phyloP scores from a whole-genome alignment of 2,113 vertebrate species.

The Callithrix jacchus region DNA sequence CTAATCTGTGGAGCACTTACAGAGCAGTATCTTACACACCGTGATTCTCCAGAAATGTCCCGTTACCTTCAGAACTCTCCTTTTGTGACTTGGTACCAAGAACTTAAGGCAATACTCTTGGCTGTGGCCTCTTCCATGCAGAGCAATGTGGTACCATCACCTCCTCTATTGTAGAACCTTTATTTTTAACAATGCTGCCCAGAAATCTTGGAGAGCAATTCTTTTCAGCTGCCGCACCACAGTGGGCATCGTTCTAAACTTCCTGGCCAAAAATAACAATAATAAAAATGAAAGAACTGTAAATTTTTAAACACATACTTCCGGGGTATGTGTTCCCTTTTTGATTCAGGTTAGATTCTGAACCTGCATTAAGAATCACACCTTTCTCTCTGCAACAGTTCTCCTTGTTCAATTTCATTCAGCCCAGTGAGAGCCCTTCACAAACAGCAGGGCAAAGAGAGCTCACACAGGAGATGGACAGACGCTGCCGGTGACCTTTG shows the following conservation, averaged over 20 bases:
- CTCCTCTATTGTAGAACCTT: not conserved
- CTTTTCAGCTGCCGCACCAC: not conserved
- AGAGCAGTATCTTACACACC: not conserved
- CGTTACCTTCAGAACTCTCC: not conserved
- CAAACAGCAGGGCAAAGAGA: not conserved
- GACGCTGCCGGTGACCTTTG: not conserved
- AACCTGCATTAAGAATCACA: not conserved
- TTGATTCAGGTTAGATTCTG: not conserved
- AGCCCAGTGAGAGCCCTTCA: not conserved
- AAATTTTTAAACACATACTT: not conserved
- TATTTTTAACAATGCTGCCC: not conserved
- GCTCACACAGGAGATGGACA: not conserved
- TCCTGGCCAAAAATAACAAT: not conserved
- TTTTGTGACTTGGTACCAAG: not conserved
- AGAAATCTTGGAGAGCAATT: not conserved
- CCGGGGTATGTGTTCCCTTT: not conserved
- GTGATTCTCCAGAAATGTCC: not conserved
- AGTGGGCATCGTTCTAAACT: not conserved
- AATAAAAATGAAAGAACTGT: not conserved
- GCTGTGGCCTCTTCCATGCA: not conserved
- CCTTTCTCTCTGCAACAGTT: not conserved
- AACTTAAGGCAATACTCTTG: not conserved
- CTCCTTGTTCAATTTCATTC: not conserved
- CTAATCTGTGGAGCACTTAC: not conserved
- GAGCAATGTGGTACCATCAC: not conserved